These are phyloP conservation scores for Linnaemya tessellans DNA, from an alignment of 2,888 invertebrate genomes.

Conservation along the genomic window DNA sequence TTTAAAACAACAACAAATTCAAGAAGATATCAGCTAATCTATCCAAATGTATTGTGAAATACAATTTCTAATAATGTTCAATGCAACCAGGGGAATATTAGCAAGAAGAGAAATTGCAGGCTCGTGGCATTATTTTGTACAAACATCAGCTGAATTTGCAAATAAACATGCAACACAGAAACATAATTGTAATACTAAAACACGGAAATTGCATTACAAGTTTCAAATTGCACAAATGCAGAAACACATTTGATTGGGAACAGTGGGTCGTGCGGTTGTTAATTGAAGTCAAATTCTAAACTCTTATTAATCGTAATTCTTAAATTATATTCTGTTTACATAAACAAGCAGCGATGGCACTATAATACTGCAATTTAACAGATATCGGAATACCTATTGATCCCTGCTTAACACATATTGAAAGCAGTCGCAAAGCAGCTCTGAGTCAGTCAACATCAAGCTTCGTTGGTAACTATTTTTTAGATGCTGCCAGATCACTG, in stretches of 20 bases:
- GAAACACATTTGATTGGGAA: neutral
- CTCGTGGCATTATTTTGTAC: neutral
- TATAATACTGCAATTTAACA: too few relatives aligned
- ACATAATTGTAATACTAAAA: slow-evolving; percentile 48
- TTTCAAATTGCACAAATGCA: slow-evolving; percentile 5
- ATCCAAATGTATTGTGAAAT: slow-evolving; percentile 34
- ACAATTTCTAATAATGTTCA: neutral
- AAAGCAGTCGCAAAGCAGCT: too few relatives aligned
- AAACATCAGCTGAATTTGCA: slow-evolving; percentile 64
- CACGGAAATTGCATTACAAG: slow-evolving; percentile 39
- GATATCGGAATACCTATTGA: too few relatives aligned
- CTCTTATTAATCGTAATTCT: too few relatives aligned
- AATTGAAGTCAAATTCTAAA: too few relatives aligned
- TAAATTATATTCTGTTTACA: too few relatives aligned
- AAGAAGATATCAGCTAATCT: slow-evolving; percentile 27
- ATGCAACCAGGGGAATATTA: neutral
- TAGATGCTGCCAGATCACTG: too few relatives aligned
- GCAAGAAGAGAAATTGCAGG: neutral
- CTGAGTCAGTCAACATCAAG: too few relatives aligned
- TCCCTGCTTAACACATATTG: too few relatives aligned
- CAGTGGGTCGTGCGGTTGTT: neutral
- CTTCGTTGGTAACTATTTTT: too few relatives aligned
- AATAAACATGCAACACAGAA: slow-evolving; percentile 56
- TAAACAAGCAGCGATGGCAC: too few relatives aligned
- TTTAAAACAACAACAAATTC: slow-evolving; percentile 21